A percentile compares a stretch with the other conserved stretches of the same genome.
Evolutionary conservation across 2,888 invertebrate genomes (phyloP).

Genomic region (Stegana nigrithorax): DNA sequence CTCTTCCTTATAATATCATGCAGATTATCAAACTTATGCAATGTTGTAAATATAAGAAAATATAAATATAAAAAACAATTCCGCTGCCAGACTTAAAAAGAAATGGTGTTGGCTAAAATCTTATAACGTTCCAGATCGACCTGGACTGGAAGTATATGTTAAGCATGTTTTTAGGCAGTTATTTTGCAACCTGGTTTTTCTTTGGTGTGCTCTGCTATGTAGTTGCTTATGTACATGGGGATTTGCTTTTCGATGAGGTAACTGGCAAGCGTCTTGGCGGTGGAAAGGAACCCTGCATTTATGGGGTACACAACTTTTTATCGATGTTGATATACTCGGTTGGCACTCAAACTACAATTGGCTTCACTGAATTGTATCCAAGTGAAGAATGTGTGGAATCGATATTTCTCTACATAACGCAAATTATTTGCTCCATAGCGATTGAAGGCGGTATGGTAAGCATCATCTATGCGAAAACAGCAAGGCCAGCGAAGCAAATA

Average conservation of each 20-base stretch:
- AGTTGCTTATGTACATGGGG: slow-evolving; percentile 82
- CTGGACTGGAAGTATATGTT: slow-evolving; percentile 92
- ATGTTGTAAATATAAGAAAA: no score
- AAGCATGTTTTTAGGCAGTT: slow-evolving; percentile 85
- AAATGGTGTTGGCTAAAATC: no score
- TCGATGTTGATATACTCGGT: slow-evolving; percentile 84
- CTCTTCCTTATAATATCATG: no score
- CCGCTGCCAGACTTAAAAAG: no score
- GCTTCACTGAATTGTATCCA: slow-evolving; percentile 84
- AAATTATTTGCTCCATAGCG: slow-evolving; percentile 77
- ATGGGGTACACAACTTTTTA: slow-evolving; percentile 74
- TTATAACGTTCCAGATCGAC: slow-evolving; percentile 70
- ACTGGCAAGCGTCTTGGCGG: slow-evolving; percentile 66
- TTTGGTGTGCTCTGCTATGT: slow-evolving; percentile 85
- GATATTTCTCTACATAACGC: slow-evolving; percentile 77
- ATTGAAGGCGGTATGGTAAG: slow-evolving; percentile 74
- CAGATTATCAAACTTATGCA: no score
- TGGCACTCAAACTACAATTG: slow-evolving; percentile 88
- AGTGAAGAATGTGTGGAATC: slow-evolving; percentile 89
- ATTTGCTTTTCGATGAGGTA: slow-evolving; percentile 74
- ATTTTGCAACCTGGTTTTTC: slow-evolving; percentile 83
- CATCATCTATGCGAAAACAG: slow-evolving; percentile 82
- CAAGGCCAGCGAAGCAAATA: slow-evolving; percentile 81
- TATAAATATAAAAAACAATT: no score
- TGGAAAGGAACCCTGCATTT: slow-evolving; percentile 71